Percentiles rank a stretch among this genome's conserved stretches.
These are phyloP conservation scores for Nebria ingens DNA, from an alignment of 1,140 invertebrate genomes.

Conservation along the genomic window DNA sequence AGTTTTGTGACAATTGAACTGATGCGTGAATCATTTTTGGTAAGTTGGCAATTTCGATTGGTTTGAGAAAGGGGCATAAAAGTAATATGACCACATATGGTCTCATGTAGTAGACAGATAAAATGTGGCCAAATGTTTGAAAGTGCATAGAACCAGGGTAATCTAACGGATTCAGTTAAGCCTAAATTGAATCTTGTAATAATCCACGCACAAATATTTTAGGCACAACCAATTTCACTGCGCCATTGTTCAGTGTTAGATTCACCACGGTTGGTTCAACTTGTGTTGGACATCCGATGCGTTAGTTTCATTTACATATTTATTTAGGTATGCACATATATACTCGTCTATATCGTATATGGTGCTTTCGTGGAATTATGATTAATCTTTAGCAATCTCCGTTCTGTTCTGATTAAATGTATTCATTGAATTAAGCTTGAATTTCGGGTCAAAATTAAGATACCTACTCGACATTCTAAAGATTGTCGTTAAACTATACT, in stretches of 20 bases:
- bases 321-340: conserved; percentile 4
- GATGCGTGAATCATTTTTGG: background rate
- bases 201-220: conserved; percentile 4
- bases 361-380: background rate
- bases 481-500: too few relatives aligned
- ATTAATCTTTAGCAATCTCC: background rate
- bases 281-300: background rate
- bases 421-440: too few relatives aligned
- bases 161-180: conserved; percentile 4
- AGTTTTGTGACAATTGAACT: background rate
- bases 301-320: conserved; percentile 7
- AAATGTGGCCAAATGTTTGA: background rate
- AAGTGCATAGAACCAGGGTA: too few relatives aligned
- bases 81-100: background rate
- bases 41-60: background rate
- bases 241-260: background rate
- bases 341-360: too few relatives aligned
- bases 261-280: background rate
- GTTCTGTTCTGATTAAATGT: background rate
- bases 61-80: background rate
- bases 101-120: background rate
- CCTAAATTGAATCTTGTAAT: conserved; percentile 9
- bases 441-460: too few relatives aligned
- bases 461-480: too few relatives aligned
- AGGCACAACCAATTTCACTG: conserved; percentile 7